Conservation (phyloP, 2,113 vertebrate genomes). For the Grallaria varia region DNA sequence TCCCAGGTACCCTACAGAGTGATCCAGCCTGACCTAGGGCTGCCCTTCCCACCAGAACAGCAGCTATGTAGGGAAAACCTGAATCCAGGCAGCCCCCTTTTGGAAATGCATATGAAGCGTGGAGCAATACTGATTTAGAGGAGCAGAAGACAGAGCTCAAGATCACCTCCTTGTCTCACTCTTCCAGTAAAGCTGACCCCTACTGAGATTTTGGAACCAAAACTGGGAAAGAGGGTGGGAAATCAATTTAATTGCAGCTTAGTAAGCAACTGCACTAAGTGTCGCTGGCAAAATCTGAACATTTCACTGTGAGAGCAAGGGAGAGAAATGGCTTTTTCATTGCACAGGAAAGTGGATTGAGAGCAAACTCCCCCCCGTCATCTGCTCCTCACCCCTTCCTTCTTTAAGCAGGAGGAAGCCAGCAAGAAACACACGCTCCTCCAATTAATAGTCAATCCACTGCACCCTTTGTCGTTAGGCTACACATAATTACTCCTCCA, state of each 20-base stretch:
- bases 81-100: background rate
- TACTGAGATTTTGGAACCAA: slow-evolving; percentile 44
- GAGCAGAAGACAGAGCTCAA: background rate
- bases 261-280: slow-evolving; percentile 60
- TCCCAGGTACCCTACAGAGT: background rate
- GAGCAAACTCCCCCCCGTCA: background rate
- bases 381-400: slow-evolving; percentile 14
- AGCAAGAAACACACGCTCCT: slow-evolving; percentile 26
- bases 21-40: background rate
- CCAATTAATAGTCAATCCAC: slow-evolving; percentile 44
- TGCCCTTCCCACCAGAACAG: background rate
- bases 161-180: background rate
- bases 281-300: slow-evolving; percentile 40
- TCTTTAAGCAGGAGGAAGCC: slow-evolving; percentile 37
- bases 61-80: background rate
- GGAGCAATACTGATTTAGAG: background rate
- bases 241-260: slow-evolving; percentile 68
- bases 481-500: slow-evolving; percentile 32
- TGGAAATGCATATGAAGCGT: background rate
- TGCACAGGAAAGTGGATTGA: background rate
- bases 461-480: slow-evolving; percentile 5
- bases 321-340: slow-evolving; percentile 4
- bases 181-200: slow-evolving; percentile 14
- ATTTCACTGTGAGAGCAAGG: background rate
- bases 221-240: slow-evolving; percentile 20